These are phyloP conservation scores for Lycorma delicatula DNA, from an alignment of 1,140 invertebrate species.

Conservation along the genomic window DNA sequence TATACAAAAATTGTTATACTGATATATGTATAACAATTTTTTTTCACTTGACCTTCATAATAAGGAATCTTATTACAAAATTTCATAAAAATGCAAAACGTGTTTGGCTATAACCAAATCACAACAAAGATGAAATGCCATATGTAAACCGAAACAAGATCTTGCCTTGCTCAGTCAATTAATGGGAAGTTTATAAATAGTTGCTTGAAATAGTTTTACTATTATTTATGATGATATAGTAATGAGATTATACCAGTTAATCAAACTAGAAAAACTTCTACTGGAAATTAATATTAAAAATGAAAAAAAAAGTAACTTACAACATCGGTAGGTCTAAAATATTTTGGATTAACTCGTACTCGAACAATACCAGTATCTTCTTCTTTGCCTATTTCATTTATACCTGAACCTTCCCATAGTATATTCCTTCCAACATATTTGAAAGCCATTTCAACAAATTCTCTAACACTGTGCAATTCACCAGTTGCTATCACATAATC, in stretches of 20 bases:
- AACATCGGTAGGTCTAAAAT: conserved; percentile 96
- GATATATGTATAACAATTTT: no score
- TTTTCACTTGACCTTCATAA: no score
- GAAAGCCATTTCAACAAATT: conserved; percentile 94
- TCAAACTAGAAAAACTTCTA: background rate
- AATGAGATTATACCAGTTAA: conserved; percentile 3
- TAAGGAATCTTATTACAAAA: no score
- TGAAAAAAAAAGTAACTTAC: conserved; percentile 49
- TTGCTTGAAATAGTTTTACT: background rate
- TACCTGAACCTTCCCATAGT: conserved; percentile 78
- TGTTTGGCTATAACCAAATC: no score
- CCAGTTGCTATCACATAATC: conserved; percentile 98
- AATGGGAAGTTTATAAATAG: no score
- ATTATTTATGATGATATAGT: conserved; percentile 35
- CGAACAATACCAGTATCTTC: conserved; percentile 68
- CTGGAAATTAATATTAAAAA: no score
- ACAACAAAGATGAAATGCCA: no score
- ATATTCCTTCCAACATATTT: conserved; percentile 61
- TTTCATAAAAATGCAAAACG: no score
- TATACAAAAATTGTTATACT: no score
- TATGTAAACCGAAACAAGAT: no score
- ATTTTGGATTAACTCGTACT: conserved; percentile 87
- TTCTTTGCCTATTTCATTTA: conserved; percentile 83
- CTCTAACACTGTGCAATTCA: conserved; percentile 86
- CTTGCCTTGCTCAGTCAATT: no score